Conservation (phyloP, 2,797 vertebrate species). For the Parambassis ranga region DNA sequence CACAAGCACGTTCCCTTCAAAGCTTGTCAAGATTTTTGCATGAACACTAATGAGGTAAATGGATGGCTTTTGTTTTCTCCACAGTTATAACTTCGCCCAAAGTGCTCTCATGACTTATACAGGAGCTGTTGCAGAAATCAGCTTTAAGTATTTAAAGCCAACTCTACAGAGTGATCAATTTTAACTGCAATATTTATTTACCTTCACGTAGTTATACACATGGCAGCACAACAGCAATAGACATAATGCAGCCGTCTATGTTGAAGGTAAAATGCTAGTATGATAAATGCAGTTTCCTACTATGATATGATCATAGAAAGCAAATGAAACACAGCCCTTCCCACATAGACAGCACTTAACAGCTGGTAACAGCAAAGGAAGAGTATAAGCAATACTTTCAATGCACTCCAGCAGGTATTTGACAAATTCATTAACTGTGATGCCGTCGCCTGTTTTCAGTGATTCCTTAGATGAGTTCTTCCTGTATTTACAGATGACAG, state of each 20-base stretch:
- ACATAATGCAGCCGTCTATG: constrained; percentile 23
- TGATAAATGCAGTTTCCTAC: too few relatives aligned
- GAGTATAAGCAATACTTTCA: too few relatives aligned
- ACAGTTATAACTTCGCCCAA: constrained; percentile 66
- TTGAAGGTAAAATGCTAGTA: too few relatives aligned
- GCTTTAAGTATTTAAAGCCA: constrained; percentile 64
- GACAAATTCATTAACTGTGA: constrained; percentile 93
- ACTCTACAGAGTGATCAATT: constrained; percentile 69
- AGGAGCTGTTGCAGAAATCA: constrained; percentile 63
- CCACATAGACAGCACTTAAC: too few relatives aligned
- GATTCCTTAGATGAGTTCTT: constrained; percentile 87
- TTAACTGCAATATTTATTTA: constrained; percentile 55
- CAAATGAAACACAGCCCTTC: too few relatives aligned
- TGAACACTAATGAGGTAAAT: constrained; percentile 77
- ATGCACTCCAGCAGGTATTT: constrained; percentile 95
- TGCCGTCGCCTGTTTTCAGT: constrained; percentile 88
- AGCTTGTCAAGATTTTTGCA: constrained; percentile 73
- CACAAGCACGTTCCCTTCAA: constrained; percentile 69
- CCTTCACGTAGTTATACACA: constrained; percentile 8
- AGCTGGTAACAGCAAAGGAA: too few relatives aligned
- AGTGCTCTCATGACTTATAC: constrained; percentile 71
- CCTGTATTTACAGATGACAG: constrained; percentile 93
- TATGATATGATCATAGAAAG: too few relatives aligned
- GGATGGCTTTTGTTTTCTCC: constrained; percentile 77
- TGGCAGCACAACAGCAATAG: constrained; percentile 12